Percentiles rank a stretch among this genome's conserved stretches.
These are phyloP conservation scores for Nebria brevicollis DNA, from an alignment of 2,888 invertebrate genomes.

Conservation along the genomic window DNA sequence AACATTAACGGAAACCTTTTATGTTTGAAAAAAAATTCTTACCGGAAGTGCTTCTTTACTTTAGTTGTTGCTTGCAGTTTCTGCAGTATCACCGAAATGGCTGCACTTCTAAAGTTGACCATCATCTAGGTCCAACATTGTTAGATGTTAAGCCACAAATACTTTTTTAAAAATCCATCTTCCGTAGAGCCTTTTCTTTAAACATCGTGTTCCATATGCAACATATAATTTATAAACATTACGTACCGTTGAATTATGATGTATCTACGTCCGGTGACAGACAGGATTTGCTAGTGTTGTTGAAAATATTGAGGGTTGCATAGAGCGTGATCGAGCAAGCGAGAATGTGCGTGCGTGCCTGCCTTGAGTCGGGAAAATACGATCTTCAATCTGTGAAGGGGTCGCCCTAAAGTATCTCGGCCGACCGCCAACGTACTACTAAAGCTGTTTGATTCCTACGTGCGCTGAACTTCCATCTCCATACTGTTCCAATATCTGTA, in stretches of 20 bases:
- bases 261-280: constrained; percentile 28
- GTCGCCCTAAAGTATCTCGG: constrained; percentile 35
- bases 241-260: constrained; percentile 37
- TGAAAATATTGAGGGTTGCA: background rate
- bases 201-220: background rate
- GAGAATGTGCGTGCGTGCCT: background rate
- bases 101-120: no score
- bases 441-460: constrained; percentile 41
- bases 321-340: background rate
- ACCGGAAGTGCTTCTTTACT: no score
- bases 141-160: no score
- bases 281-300: constrained; percentile 30
- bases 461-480: constrained; percentile 29
- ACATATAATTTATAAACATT: constrained; percentile 39
- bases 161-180: no score
- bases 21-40: no score
- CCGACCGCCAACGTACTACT: constrained; percentile 5
- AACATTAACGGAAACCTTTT: no score
- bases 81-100: no score
- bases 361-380: constrained; percentile 19
- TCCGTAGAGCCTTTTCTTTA: no score
- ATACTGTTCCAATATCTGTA: constrained; percentile 27
- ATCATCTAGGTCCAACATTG: no score
- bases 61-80: no score
- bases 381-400: constrained; percentile 34